These are phyloP conservation scores for Lamproptera curius DNA, from an alignment of 2,888 invertebrate genomes.

Conservation along the genomic window DNA sequence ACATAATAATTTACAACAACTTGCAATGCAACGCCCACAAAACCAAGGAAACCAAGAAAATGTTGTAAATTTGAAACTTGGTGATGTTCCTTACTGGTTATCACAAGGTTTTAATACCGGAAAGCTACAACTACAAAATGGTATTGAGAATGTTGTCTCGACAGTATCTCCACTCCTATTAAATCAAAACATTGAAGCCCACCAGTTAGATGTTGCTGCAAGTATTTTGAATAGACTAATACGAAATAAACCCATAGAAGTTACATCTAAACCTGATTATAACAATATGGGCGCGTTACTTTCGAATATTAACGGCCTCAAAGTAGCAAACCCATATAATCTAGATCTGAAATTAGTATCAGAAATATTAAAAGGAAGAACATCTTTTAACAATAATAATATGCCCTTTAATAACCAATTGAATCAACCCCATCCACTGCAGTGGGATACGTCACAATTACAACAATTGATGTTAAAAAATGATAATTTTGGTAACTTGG, in stretches of 20 bases:
- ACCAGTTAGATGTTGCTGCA: conserved; percentile 60
- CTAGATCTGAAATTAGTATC: conserved; percentile 68
- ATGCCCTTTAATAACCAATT: conserved; percentile 50
- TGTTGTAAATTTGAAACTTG: conserved; percentile 54
- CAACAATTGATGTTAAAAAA: conserved; percentile 57
- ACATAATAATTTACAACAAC: conserved; percentile 42
- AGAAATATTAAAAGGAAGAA: conserved; percentile 68
- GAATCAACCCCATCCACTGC: conserved; percentile 49
- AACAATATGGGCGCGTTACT: conserved; percentile 45
- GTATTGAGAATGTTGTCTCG: conserved; percentile 56
- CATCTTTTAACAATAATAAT: conserved; percentile 52
- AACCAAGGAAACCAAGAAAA: conserved; percentile 44
- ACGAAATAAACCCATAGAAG: conserved; percentile 45
- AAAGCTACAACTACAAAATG: conserved; percentile 45
- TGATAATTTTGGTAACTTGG: conserved; percentile 46
- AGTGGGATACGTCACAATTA: conserved; percentile 57
- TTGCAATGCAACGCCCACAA: conserved; percentile 43
- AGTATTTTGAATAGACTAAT: conserved; percentile 56
- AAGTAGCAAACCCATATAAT: conserved; percentile 74
- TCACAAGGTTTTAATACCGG: conserved; percentile 48
- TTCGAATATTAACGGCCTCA: conserved; percentile 68
- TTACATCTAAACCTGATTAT: conserved; percentile 49
- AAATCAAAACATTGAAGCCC: conserved; percentile 67
- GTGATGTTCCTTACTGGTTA: conserved; percentile 60
- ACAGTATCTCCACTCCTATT: conserved; percentile 54